Percentiles rank a stretch among this genome's conserved stretches.
phyloP scores from a whole-genome alignment of 2,888 invertebrate genomes.

The Eupithecia tripunctaria region DNA sequence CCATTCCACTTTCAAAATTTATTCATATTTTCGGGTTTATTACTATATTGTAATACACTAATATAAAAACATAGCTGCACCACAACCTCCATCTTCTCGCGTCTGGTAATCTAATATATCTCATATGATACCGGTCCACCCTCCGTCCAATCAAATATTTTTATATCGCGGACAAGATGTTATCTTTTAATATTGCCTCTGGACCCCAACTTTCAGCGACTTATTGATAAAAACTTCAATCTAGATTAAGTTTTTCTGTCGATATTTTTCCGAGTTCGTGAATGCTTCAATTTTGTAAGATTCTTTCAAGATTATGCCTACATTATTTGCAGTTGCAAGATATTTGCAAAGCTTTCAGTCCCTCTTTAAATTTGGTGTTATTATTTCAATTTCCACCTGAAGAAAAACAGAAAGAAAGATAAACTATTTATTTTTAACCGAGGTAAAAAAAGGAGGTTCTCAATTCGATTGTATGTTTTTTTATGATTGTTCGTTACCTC shows the following conservation, averaged over 20 bases:
- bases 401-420: too few species aligned
- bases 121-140: constrained; percentile 33
- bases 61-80: constrained; percentile 42
- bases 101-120: constrained; percentile 19
- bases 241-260: neutral
- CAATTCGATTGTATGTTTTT: too few species aligned
- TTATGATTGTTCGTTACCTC: too few species aligned
- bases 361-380: too few species aligned
- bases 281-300: neutral
- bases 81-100: constrained; percentile 19
- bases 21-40: constrained; percentile 35
- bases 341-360: too few species aligned
- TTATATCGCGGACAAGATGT: constrained; percentile 63
- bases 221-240: constrained; percentile 7
- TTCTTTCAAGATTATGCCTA: neutral
- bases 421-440: too few species aligned
- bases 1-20: neutral
- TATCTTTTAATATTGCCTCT: constrained; percentile 70
- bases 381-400: too few species aligned
- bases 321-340: neutral
- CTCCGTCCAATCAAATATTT: constrained; percentile 71
- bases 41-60: constrained; percentile 11
- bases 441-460: too few species aligned
- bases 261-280: neutral
- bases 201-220: constrained; percentile 16